Percentiles rank a stretch among this genome's conserved stretches.
Evolutionary conservation across 2,113 vertebrate species (phyloP).

Genomic region (Brienomyrus brachyistius): DNA sequence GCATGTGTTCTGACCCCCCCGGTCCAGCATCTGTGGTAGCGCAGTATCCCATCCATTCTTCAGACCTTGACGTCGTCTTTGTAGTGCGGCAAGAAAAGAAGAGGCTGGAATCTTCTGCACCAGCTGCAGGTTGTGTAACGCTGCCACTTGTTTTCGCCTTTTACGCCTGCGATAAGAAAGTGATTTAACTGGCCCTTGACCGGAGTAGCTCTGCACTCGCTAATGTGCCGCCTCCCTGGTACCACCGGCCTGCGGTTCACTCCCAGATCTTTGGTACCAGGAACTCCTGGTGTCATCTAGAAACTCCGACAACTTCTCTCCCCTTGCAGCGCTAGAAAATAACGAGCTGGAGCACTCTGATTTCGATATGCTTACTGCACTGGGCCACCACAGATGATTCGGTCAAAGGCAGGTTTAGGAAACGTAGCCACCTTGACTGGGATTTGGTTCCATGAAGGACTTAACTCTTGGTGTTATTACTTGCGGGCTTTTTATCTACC

Average conservation of each 20-base stretch:
- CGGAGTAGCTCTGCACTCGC: neutral
- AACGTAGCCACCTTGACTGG: neutral
- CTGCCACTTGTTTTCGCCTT: neutral
- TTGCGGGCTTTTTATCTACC: neutral
- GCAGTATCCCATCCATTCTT: neutral
- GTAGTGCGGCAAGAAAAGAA: neutral
- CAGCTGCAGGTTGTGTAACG: neutral
- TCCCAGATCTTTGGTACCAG: constrained; percentile 1
- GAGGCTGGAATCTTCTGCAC: neutral
- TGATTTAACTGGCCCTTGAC: neutral
- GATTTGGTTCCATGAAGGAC: neutral
- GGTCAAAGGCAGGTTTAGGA: neutral
- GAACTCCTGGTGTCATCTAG: neutral
- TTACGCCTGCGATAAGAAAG: neutral
- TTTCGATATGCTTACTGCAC: neutral
- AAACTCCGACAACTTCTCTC: neutral
- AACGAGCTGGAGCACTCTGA: neutral
- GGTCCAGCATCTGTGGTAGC: neutral
- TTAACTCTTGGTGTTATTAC: neutral
- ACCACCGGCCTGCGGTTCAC: neutral
- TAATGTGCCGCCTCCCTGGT: neutral
- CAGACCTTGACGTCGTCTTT: neutral
- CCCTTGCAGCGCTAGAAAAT: neutral
- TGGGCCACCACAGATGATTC: neutral
- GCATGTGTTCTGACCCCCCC: neutral